Evolutionary conservation across 2,888 invertebrate genomes (phyloP), one percentile per base, ranked within the genome.

Genomic region (Temnothorax rugatulus): DNA sequence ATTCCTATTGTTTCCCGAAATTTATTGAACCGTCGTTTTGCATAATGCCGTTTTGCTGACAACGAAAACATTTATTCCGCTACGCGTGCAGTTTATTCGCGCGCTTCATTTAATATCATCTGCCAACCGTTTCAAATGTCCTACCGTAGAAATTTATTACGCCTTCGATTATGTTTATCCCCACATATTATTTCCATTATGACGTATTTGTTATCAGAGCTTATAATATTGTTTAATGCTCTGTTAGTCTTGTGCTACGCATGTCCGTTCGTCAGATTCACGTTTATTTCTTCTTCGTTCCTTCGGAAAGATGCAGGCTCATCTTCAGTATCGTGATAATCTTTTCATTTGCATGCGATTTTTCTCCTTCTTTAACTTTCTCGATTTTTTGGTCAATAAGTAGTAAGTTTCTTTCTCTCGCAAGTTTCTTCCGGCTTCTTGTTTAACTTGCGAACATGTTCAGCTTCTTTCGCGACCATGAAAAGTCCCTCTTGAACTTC

Each of bases 91-190:
- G 59, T 81, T 81, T 81, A 81, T 81, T 81, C 59, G 34, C 5
- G 47, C 50, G 79, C 71, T 71, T 81, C 71, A 81, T 81, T 81
- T 71, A 81, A 71, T 50, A 71, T 81, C 79, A 81, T 81, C 79
- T 81, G 79, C 47, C 79, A 81, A 71, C 59, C n/a, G 47, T 71
- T 81, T 71, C 38, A n/a, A 81, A 71, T 71, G 79, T 47, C 71
- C 59, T 21, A 59, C 59, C 29, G 47, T 59, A 47, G 79, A 71
- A 81, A 81, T 81, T 81, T 81, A 81, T 81, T 71, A 18, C 13
- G 18, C 18, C 38, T 71, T 38, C 21, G 21, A 47, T 71, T 59
- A 44, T 15, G 4, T 77, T 77, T 68, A 38, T 50, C 13, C 29
- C 8, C 29, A 29, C 29, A 38, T 7, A 71, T 47, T 59, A 38